phyloP scores from a whole-genome alignment of 1,140 invertebrate species.

The Brachionus calyciflorus region DNA sequence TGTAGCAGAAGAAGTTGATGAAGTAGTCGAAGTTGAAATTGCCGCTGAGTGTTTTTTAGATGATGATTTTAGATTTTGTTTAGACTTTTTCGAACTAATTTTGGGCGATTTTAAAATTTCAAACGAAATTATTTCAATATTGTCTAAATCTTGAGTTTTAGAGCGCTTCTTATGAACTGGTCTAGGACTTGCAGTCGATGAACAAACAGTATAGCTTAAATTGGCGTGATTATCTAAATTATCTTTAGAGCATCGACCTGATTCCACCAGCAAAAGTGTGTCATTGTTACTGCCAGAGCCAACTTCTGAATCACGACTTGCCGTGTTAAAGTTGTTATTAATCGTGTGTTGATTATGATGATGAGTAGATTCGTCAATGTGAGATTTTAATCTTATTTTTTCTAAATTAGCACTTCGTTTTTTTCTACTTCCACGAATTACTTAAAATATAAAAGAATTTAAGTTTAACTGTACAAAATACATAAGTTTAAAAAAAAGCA shows the following conservation, averaged over 20 bases:
- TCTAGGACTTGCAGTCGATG: background rate
- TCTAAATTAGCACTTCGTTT: slow-evolving; percentile 36
- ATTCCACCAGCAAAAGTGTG: slow-evolving; percentile 31
- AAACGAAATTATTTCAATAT: slow-evolving; percentile 31
- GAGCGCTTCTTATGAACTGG: background rate
- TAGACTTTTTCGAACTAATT: background rate
- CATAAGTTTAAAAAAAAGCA: no score
- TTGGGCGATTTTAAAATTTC: slow-evolving; percentile 22
- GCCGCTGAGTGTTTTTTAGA: background rate
- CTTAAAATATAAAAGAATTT: background rate
- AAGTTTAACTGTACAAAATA: no score
- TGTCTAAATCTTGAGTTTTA: background rate
- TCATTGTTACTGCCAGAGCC: slow-evolving; percentile 4
- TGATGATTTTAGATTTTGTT: background rate
- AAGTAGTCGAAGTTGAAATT: slow-evolving; percentile 5
- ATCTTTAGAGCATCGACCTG: background rate
- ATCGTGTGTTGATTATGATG: background rate
- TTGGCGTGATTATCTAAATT: background rate
- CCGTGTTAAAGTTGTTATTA: background rate
- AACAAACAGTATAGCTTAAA: slow-evolving; percentile 4
- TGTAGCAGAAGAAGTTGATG: background rate
- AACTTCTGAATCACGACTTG: background rate
- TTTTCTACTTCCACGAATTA: slow-evolving; percentile 16
- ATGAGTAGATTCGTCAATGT: background rate
- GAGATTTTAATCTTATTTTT: slow-evolving; percentile 36